Evolutionary conservation across 2,797 vertebrate genomes (phyloP).

Genomic region (Margarornis squamiger): DNA sequence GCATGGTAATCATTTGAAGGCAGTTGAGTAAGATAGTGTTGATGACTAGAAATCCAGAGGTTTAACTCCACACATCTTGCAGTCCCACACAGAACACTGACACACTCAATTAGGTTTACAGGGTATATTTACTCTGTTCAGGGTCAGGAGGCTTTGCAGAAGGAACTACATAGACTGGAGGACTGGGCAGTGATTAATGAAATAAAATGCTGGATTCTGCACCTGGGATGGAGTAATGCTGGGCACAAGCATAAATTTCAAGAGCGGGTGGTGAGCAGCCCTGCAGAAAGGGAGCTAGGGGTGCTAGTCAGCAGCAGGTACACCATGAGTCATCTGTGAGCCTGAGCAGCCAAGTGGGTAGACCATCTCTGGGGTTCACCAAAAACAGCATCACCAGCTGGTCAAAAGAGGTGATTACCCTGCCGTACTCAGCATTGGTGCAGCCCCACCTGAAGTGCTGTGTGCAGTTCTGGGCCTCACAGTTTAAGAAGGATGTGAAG

Average conservation of each 20-base stretch:
- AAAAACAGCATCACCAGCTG: background rate
- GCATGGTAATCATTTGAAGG: background rate
- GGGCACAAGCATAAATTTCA: background rate
- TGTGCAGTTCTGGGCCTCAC: background rate
- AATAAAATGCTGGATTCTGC: background rate
- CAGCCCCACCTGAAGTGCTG: background rate
- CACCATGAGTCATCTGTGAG: rapidly evolving
- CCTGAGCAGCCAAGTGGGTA: background rate
- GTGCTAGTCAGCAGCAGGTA: background rate
- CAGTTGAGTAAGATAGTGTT: background rate
- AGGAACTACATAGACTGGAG: background rate
- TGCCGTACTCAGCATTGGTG: background rate
- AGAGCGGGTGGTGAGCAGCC: background rate
- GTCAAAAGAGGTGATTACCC: background rate
- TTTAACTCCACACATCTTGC: background rate
- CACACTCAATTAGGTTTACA: background rate
- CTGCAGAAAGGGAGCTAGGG: background rate
- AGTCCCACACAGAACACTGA: background rate
- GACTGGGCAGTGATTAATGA: rapidly evolving
- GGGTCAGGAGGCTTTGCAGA: background rate
- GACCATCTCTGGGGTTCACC: background rate
- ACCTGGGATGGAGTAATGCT: background rate
- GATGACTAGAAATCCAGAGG: background rate
- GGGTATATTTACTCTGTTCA: background rate
- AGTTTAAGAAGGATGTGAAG: background rate